phyloP scores from a whole-genome alignment of 1,140 invertebrate genomes.

The Leptinotarsa texana region DNA sequence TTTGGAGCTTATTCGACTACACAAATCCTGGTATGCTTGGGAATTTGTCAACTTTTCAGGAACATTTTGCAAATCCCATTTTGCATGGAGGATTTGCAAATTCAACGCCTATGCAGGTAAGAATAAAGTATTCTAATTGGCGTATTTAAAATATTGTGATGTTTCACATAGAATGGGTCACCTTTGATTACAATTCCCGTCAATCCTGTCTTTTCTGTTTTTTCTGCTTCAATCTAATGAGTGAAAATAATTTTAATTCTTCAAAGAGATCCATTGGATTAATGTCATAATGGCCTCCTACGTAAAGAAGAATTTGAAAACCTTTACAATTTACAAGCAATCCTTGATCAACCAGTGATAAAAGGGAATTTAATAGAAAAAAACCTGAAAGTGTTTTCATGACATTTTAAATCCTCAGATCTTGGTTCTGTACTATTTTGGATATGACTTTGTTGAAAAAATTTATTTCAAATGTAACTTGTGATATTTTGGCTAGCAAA shows the following conservation, averaged over 20 bases:
- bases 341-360: not conserved
- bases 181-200: not conserved
- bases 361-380: not conserved
- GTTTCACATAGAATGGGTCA: no score
- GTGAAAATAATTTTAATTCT: not conserved
- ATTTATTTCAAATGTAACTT: no score
- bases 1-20: conserved; percentile 97
- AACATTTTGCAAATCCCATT: conserved; percentile 90
- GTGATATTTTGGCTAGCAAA: no score
- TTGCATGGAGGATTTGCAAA: conserved; percentile 93
- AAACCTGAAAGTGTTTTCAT: not conserved
- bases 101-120: conserved; percentile 74
- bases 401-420: not conserved
- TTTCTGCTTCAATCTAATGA: not conserved
- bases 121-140: not conserved
- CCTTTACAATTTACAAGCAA: no score
- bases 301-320: not conserved
- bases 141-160: no score
- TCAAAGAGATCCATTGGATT: not conserved
- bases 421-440: not conserved
- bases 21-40: conserved; percentile 93
- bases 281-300: not conserved
- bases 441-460: no score
- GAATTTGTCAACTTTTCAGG: conserved; percentile 84
- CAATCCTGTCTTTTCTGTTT: no score